These are phyloP conservation scores for Megaceryle torquata DNA, from an alignment of 2,113 vertebrate species.

Conservation along the genomic window DNA sequence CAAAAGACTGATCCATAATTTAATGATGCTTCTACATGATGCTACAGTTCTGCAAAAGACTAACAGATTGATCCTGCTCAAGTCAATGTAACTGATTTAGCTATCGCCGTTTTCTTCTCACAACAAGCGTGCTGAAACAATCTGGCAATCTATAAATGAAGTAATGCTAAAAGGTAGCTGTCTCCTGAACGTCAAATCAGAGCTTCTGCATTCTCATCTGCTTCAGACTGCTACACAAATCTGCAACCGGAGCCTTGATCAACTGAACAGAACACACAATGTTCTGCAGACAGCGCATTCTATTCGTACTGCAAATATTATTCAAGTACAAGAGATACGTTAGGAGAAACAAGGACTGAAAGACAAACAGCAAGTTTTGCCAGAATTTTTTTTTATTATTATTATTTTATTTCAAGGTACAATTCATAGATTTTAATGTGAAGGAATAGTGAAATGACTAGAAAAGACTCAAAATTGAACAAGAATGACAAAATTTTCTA, in stretches of 20 bases:
- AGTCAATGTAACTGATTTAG: neutral
- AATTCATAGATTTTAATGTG: neutral
- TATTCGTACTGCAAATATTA: neutral
- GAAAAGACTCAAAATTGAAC: neutral
- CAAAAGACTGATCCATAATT: neutral
- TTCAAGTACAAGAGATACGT: neutral
- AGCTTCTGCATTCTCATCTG: neutral
- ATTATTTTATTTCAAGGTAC: constrained; percentile 17
- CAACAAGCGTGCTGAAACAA: neutral
- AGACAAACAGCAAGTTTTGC: constrained; percentile 34
- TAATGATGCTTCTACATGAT: neutral
- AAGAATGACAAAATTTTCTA: neutral
- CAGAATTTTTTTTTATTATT: constrained; percentile 29
- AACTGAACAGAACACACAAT: neutral
- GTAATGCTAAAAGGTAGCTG: neutral
- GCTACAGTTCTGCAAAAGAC: neutral
- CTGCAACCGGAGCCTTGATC: neutral
- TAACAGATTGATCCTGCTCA: neutral
- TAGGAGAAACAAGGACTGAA: constrained; percentile 42
- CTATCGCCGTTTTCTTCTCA: neutral
- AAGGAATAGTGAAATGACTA: neutral
- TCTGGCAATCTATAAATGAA: neutral
- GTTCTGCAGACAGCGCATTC: neutral
- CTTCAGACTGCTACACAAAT: neutral
- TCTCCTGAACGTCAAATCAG: neutral